Base-by-base conservation (phyloP, 2,113 vertebrate species). In the Siniperca chuatsi region DNA sequence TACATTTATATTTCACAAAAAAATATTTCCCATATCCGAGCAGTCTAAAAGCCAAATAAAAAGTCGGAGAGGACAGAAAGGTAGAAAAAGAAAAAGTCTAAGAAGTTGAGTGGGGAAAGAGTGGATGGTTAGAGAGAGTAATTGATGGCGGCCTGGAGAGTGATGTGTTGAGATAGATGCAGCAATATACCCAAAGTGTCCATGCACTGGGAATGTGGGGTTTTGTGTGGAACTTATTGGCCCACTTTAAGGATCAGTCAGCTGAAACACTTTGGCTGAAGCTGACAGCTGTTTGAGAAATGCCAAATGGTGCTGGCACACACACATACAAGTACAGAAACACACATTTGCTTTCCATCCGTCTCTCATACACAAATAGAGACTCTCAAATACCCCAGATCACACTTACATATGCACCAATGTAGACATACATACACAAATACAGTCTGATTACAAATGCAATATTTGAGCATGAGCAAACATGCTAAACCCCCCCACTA, bases 241-340 rank as follows among this genome's bases (percentile, higher is more conserved):
- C 91, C 78, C 90, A 84, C 79, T 94, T 94, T 91, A 65, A 74
- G 81, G 84, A 88, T 92, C 92, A 91, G 83, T 93, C 92, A 91
- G 81, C 85, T 87, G 92, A 90, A 93, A 92, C 87, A 83, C 81
- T 92, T 67, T 84, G 86, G 85, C 82, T 65, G 73, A 86, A 87
- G 85, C 85, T 92, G 93, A 92, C 92, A 90, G 92, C 91, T 93
- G 78, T 88, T 91, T 88, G 82, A 88, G 80, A 82, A 84, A 88
- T 78, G 84, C 86, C 88, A 87, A 93, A 79, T 58, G 75, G 75
- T 46, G 69, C 90, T 79, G 86, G 73, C 85, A 86, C 71, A 10
- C 81, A 81, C 13, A 23, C 64, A 73, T 68, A 73, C 42, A 79
- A 11, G 20, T 10, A 37, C 57, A 81, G 1, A 62, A 9, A 75